Conservation (phyloP, 2,888 invertebrate species). For the Callyntrura sp. region DNA sequence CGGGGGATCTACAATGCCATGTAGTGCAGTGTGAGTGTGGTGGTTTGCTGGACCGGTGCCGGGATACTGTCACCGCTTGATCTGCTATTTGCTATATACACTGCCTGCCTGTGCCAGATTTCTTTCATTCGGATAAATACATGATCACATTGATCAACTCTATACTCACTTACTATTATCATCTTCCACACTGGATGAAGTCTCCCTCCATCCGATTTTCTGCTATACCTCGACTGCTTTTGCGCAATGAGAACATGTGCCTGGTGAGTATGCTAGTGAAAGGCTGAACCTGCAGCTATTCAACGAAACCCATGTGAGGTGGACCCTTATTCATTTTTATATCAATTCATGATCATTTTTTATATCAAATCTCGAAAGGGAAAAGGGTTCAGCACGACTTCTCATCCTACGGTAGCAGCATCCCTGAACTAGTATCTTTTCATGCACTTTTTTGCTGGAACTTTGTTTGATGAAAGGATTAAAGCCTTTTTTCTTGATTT, state of each 20-base stretch:
- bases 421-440: conserved; percentile 18
- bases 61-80: no score
- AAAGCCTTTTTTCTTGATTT: conserved; percentile 74
- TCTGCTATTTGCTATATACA: no score
- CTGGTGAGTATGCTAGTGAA: background rate
- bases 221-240: no score
- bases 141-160: no score
- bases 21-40: no score
- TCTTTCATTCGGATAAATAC: no score
- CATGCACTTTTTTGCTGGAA: conserved; percentile 23
- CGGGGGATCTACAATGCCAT: no score
- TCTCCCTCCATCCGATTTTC: background rate
- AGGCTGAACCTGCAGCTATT: conserved; percentile 51
- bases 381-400: conserved; percentile 29
- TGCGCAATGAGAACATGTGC: conserved; percentile 32
- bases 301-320: conserved; percentile 35
- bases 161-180: background rate
- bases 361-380: conserved; percentile 76
- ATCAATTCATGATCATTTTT: conserved; percentile 67
- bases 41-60: no score
- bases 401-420: conserved; percentile 30
- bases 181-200: background rate
- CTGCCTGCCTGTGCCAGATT: background rate
- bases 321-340: conserved; percentile 55
- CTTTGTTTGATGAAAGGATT: conserved; percentile 74